A percentile compares a stretch with the other conserved stretches of the same genome.
Conservation (phyloP, 2,888 invertebrate genomes). For the Stenolophus ochropezus region DNA sequence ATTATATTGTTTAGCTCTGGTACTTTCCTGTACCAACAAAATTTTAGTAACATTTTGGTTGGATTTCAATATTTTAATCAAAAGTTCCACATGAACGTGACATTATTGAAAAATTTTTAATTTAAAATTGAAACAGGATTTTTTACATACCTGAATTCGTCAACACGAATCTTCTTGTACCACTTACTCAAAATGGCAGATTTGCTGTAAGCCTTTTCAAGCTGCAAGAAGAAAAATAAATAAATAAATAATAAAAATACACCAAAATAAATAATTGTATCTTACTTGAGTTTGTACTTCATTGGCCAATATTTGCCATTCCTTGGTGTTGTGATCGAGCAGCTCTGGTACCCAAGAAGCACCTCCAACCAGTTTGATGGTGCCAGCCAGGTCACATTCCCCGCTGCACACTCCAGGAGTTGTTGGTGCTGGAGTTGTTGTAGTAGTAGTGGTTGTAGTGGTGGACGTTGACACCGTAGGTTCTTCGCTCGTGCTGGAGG, state of each 20-base stretch:
- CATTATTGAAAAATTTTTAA: too few relatives aligned
- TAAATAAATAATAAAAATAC: not conserved
- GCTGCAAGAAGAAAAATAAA: conserved; percentile 75
- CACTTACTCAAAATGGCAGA: conserved; percentile 85
- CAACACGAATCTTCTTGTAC: conserved; percentile 90
- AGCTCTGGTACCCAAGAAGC: conserved; percentile 91
- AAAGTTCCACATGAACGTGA: too few relatives aligned
- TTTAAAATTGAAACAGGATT: too few relatives aligned
- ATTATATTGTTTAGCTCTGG: too few relatives aligned
- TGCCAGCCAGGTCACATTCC: conserved; percentile 90
- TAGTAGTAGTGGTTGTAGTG: conserved; percentile 82
- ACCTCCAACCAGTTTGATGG: conserved; percentile 88
- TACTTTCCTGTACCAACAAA: too few relatives aligned
- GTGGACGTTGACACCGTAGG: conserved; percentile 78
- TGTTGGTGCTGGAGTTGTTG: conserved; percentile 82
- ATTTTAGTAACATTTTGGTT: too few relatives aligned
- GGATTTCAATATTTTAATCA: too few relatives aligned
- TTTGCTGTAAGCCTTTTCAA: conserved; percentile 87
- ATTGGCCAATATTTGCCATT: conserved; percentile 89
- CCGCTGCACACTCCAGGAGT: conserved; percentile 86
- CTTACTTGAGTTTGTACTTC: conserved; percentile 87
- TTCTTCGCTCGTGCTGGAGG: conserved; percentile 71
- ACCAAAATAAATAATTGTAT: not conserved
- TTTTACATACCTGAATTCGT: conserved; percentile 83
- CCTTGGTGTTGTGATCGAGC: conserved; percentile 88